phyloP scores from a whole-genome alignment of 2,113 vertebrate genomes.

The Mesocricetus auratus region DNA sequence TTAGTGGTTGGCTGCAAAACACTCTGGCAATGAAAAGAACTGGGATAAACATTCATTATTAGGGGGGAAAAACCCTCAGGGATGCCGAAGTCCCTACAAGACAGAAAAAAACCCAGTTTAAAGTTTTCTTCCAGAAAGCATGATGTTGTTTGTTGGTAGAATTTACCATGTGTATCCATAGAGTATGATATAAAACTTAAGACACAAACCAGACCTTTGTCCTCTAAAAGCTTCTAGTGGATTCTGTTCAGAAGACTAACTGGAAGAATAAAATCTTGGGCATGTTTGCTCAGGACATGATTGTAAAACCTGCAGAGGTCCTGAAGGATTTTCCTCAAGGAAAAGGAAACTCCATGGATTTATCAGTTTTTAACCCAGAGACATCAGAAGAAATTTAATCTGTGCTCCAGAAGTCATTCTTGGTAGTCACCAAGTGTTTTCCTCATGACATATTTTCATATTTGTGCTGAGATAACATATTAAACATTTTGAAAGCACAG shows the following conservation, averaged over 20 bases:
- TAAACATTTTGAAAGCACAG: slow-evolving; percentile 27
- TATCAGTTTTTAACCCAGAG: slow-evolving; percentile 20
- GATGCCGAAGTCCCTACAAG: neutral
- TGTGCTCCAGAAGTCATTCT: slow-evolving; percentile 43
- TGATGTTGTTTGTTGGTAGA: slow-evolving; percentile 6
- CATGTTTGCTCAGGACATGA: slow-evolving; percentile 27
- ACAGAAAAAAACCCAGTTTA: neutral
- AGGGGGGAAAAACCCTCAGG: neutral
- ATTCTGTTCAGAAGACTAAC: slow-evolving; percentile 22
- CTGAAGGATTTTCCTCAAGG: neutral
- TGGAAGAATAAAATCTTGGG: slow-evolving; percentile 34
- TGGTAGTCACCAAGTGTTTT: slow-evolving; percentile 28
- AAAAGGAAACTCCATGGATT: slow-evolving; percentile 33
- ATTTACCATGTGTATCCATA: neutral
- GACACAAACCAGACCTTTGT: neutral
- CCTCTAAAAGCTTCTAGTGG: neutral
- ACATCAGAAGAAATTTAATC: slow-evolving; percentile 50
- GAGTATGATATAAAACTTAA: slow-evolving; percentile 39
- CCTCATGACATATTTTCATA: slow-evolving; percentile 46
- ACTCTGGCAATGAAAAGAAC: slow-evolving; percentile 36
- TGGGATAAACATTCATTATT: slow-evolving; percentile 60
- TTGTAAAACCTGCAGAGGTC: slow-evolving; percentile 22
- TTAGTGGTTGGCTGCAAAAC: slow-evolving; percentile 66
- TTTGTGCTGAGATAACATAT: slow-evolving; percentile 50
- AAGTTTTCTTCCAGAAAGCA: slow-evolving; percentile 38